Evolutionary conservation across 1,140 invertebrate species (phyloP).

Genomic region (Lepidotrigona ventralis): DNA sequence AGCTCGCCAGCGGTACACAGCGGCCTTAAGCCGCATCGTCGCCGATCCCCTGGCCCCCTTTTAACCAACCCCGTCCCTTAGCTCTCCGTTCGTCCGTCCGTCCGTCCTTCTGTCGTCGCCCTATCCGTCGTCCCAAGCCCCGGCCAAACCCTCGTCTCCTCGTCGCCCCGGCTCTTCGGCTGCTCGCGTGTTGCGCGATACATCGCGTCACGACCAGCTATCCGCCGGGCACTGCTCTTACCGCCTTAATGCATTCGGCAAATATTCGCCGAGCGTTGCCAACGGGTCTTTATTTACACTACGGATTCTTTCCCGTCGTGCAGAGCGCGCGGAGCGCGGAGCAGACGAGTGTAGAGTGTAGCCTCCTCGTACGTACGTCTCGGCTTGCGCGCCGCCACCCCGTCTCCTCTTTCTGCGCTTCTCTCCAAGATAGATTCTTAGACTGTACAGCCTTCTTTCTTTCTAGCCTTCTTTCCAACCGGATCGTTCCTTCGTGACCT

Average conservation of each 20-base stretch:
- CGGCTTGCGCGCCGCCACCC: background rate
- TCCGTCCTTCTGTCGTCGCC: background rate
- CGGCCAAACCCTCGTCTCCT: background rate
- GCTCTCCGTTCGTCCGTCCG: background rate
- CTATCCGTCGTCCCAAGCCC: slow-evolving; percentile 8
- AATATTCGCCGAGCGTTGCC: slow-evolving; percentile 71
- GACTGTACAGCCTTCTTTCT: no score
- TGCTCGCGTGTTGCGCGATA: slow-evolving; percentile 48
- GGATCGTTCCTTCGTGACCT: background rate
- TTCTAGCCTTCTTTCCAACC: no score
- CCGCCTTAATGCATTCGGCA: slow-evolving; percentile 75
- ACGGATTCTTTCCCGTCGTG: slow-evolving; percentile 65
- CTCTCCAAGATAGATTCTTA: no score
- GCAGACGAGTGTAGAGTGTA: slow-evolving; percentile 2
- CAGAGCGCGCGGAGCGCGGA: no score
- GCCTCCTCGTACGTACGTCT: slow-evolving; percentile 30
- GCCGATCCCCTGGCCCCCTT: slow-evolving; percentile 58
- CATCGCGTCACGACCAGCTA: slow-evolving; percentile 59
- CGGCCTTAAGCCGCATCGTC: slow-evolving; percentile 76
- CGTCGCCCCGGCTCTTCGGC: slow-evolving; percentile 41
- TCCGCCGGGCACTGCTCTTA: slow-evolving; percentile 61
- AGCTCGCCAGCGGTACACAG: slow-evolving; percentile 72
- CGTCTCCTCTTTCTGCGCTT: background rate
- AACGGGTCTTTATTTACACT: slow-evolving; percentile 75
- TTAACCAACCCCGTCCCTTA: slow-evolving; percentile 39